A percentile compares a stretch with the other conserved stretches of the same genome.
phyloP scores from a whole-genome alignment of 2,888 invertebrate genomes.

The Hirtodrosophila duncani region DNA sequence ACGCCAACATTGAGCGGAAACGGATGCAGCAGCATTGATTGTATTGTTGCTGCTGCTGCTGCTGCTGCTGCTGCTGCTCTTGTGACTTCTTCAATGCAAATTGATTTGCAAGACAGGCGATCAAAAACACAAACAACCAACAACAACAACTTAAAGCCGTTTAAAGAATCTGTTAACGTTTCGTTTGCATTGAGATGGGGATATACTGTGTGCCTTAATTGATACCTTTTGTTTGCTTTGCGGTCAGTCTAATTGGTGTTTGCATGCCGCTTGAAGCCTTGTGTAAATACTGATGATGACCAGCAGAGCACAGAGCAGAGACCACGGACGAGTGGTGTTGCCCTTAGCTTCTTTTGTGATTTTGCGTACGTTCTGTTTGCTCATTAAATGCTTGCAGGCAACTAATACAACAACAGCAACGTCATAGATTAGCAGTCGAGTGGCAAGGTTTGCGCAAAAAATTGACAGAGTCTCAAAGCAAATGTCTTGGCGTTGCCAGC shows the following conservation, averaged over 20 bases:
- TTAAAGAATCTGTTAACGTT: slow-evolving; percentile 22
- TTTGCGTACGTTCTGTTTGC: slow-evolving; percentile 72
- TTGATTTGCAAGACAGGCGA: slow-evolving; percentile 33
- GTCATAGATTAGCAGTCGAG: slow-evolving; percentile 65
- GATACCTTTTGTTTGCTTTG: slow-evolving; percentile 67
- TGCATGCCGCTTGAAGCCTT: slow-evolving; percentile 72
- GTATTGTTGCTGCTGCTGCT: slow-evolving; percentile 57
- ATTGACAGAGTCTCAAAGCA: slow-evolving; percentile 48
- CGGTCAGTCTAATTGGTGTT: slow-evolving; percentile 73
- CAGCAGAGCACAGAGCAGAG: slow-evolving; percentile 25
- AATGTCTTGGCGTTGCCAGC: slow-evolving; percentile 17
- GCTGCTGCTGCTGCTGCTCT: slow-evolving; percentile 6
- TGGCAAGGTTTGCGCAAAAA: slow-evolving; percentile 59
- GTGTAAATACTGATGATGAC: slow-evolving; percentile 63
- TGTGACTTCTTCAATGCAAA: slow-evolving; percentile 44
- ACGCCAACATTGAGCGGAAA: slow-evolving; percentile 45
- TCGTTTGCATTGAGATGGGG: too few species aligned
- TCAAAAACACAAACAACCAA: too few species aligned
- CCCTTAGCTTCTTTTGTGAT: slow-evolving; percentile 62
- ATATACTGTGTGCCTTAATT: slow-evolving; percentile 50
- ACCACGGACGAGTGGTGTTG: slow-evolving; percentile 4
- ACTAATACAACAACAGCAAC: slow-evolving; percentile 21
- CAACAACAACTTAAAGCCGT: slow-evolving; percentile 31
- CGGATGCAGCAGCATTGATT: slow-evolving; percentile 38
- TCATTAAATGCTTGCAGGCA: slow-evolving; percentile 62